A percentile compares a stretch with the other conserved stretches of the same genome.
phyloP scores from a whole-genome alignment of 2,113 vertebrate species.

The Perca fluviatilis region DNA sequence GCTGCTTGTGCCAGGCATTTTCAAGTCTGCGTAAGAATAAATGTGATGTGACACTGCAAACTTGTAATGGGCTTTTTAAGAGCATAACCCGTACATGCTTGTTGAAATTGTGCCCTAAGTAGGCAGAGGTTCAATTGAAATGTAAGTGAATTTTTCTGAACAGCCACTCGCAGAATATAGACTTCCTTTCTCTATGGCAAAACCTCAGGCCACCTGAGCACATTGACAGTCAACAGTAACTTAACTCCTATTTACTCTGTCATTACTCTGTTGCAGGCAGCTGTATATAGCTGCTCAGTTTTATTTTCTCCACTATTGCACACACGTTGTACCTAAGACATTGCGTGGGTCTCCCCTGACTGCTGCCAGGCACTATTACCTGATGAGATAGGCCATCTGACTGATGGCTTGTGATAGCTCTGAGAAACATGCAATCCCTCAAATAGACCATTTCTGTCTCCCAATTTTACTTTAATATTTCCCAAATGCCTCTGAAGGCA shows the following conservation, averaged over 20 bases:
- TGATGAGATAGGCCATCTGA: slow-evolving; percentile 65
- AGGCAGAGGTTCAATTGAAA: slow-evolving; percentile 22
- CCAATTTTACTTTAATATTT: slow-evolving; percentile 75
- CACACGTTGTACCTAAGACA: slow-evolving; percentile 44
- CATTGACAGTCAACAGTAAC: slow-evolving; percentile 38
- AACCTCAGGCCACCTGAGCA: slow-evolving; percentile 26
- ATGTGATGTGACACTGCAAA: slow-evolving; percentile 2
- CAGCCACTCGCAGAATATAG: neutral
- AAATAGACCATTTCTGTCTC: slow-evolving; percentile 78
- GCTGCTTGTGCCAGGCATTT: slow-evolving; percentile 15
- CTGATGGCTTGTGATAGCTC: slow-evolving; percentile 76
- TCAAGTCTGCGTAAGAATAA: neutral
- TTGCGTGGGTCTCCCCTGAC: slow-evolving; percentile 47
- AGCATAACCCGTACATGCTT: neutral
- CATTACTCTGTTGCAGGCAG: slow-evolving; percentile 41
- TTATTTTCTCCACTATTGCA: neutral
- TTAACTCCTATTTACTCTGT: slow-evolving; percentile 45
- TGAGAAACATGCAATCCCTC: slow-evolving; percentile 69
- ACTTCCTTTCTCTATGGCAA: slow-evolving; percentile 15
- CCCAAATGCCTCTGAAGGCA: slow-evolving; percentile 57
- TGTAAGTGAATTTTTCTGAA: neutral
- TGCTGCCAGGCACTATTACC: slow-evolving; percentile 70
- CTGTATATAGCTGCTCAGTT: slow-evolving; percentile 26
- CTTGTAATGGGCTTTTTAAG: neutral
- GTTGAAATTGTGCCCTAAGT: neutral